Percentiles rank a stretch among this genome's conserved stretches.
phyloP scores from a whole-genome alignment of 1,140 invertebrate genomes.

The Brachystomella parvula region DNA sequence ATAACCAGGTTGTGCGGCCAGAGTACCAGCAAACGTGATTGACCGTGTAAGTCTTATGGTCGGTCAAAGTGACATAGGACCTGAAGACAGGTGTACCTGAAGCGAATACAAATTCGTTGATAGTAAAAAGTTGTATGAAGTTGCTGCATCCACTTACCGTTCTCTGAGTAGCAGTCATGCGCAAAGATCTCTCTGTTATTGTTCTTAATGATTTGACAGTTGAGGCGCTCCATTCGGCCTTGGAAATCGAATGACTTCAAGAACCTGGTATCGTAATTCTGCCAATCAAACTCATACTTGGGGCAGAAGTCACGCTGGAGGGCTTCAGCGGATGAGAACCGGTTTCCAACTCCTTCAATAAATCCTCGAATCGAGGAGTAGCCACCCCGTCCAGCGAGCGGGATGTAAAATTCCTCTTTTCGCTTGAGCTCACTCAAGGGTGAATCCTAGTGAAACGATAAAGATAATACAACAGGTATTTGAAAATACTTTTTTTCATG shows the following conservation, averaged over 20 bases:
- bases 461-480: neutral
- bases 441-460: neutral
- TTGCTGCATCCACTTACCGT: no score
- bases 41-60: neutral
- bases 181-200: neutral
- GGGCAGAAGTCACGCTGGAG: neutral
- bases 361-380: neutral
- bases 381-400: neutral
- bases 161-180: neutral
- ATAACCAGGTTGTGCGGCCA: neutral
- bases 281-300: neutral
- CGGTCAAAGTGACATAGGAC: neutral
- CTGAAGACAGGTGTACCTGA: neutral
- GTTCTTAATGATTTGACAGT: neutral
- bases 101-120: neutral
- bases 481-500: neutral
- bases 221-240: neutral
- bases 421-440: neutral
- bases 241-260: neutral
- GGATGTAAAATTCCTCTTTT: neutral
- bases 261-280: neutral
- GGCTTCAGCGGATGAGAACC: neutral
- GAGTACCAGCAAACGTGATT: neutral
- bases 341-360: neutral
- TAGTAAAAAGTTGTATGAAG: neutral